Percentiles rank a stretch among this genome's conserved stretches.
phyloP scores from a whole-genome alignment of 2,113 vertebrate species.

The Gadus chalcogrammus region DNA sequence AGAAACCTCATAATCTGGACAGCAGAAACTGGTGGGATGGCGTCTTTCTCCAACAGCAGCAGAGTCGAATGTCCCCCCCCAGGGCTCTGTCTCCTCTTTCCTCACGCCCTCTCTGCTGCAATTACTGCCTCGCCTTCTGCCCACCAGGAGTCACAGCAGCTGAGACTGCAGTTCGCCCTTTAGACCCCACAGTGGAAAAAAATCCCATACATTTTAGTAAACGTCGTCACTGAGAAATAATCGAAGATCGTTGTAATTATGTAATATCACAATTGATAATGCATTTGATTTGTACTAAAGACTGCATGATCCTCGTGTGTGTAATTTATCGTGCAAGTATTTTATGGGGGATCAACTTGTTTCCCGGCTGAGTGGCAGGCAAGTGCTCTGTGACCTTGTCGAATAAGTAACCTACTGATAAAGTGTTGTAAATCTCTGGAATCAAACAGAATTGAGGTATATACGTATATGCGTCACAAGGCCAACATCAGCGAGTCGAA shows the following conservation, averaged over 20 bases:
- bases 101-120: too few relatives aligned
- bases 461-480: slow-evolving; percentile 5
- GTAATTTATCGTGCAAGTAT: background rate
- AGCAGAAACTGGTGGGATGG: too few relatives aligned
- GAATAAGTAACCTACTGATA: slow-evolving; percentile 37
- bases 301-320: too few relatives aligned
- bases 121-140: background rate
- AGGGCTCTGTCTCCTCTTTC: too few relatives aligned
- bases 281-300: too few relatives aligned
- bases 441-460: slow-evolving; percentile 7
- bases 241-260: too few relatives aligned
- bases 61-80: too few relatives aligned
- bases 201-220: background rate
- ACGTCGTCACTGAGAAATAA: too few relatives aligned
- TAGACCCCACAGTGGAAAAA: slow-evolving; percentile 39
- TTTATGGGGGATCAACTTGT: background rate
- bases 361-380: background rate
- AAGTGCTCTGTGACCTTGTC: slow-evolving; percentile 33
- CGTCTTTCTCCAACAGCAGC: too few relatives aligned
- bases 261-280: too few relatives aligned
- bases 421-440: background rate
- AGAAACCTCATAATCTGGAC: too few relatives aligned
- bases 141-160: slow-evolving; percentile 42
- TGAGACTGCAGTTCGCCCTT: slow-evolving; percentile 38
- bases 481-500: too few relatives aligned